Base-by-base conservation (phyloP, 2,888 invertebrate species). In the Epsilonema sp. region DNA sequence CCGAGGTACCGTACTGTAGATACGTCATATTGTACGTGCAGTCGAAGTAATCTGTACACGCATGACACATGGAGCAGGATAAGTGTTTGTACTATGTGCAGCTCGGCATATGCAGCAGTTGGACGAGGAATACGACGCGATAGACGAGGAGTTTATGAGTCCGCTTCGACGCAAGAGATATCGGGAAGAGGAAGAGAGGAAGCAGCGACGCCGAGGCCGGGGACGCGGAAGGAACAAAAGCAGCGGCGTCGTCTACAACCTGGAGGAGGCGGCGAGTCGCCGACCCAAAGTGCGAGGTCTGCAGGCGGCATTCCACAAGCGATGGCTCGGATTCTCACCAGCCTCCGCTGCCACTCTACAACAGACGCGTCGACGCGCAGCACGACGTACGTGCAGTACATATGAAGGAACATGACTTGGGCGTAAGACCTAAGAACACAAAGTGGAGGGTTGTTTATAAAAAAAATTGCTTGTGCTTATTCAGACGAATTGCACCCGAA, bases 291-390 rank as follows among this genome's bases (percentile, higher is more conserved):
- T 26, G 19, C 4, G 22, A 38, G 20, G 44, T 2, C 44, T 48
- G 26, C 26, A 44, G n/a, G 23, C 37, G n/a, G 45, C 45, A 5
- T 48, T 48, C 44, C 31, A 43, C 24, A 44, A 44, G 20, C 44
- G 48, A 21, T 48, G 44, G 25, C 36, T 48, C 26, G 16, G 5
- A 16, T 47, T 38, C 41, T n/a, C n/a, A 42, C 37, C 31, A n/a
- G n/a, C n/a, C n/a, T n/a, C n/a, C n/a, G n/a, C n/a, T n/a, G n/a
- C n/a, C n/a, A n/a, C n/a, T n/a, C n/a, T n/a, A n/a, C 37, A 42
- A 2, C 37, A 47, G 31, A 47, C 42, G 37, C 47, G 42, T n/a
- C 2, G 19, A 25, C 26, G 8, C 37, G 42, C 23, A 42, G 25
- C 42, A 13, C 11, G 21, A 42, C 42, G 47, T 47, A 42, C 3